phyloP scores from a whole-genome alignment of 2,797 vertebrate genomes.

The Gallirallus australis region DNA sequence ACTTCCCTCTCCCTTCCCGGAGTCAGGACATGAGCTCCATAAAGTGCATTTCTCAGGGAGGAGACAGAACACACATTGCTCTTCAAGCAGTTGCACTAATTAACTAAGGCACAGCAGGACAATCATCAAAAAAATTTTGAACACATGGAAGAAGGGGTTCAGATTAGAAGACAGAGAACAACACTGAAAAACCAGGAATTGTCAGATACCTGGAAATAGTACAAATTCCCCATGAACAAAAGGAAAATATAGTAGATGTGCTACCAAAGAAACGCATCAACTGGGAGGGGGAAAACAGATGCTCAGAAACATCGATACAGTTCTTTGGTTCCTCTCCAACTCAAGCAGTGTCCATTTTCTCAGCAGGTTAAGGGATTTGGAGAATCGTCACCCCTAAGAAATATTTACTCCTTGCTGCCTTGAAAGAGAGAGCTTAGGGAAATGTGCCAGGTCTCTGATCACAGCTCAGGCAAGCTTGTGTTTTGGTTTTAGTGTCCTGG shows the following conservation, averaged over 20 bases:
- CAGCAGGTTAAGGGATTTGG: background rate
- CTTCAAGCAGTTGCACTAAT: background rate
- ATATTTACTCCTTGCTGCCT: background rate
- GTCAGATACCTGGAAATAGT: background rate
- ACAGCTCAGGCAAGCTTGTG: background rate
- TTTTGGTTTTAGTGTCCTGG: background rate
- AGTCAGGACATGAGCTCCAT: background rate
- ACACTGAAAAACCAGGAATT: background rate
- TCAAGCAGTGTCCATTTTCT: background rate
- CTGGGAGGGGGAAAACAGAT: background rate
- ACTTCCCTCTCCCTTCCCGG: background rate
- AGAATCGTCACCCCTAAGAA: background rate
- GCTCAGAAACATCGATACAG: background rate
- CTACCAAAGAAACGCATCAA: background rate
- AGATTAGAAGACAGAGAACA: background rate
- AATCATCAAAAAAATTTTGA: background rate
- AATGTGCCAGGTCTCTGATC: background rate
- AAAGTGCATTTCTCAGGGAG: background rate
- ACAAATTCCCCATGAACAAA: background rate
- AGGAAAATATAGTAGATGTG: background rate
- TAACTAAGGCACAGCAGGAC: background rate
- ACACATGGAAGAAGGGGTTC: background rate
- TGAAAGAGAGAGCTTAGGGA: background rate
- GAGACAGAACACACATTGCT: background rate
- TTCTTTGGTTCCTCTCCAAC: background rate